Base-by-base conservation (phyloP, 2,888 invertebrate species). In the Archips crataeganus region DNA sequence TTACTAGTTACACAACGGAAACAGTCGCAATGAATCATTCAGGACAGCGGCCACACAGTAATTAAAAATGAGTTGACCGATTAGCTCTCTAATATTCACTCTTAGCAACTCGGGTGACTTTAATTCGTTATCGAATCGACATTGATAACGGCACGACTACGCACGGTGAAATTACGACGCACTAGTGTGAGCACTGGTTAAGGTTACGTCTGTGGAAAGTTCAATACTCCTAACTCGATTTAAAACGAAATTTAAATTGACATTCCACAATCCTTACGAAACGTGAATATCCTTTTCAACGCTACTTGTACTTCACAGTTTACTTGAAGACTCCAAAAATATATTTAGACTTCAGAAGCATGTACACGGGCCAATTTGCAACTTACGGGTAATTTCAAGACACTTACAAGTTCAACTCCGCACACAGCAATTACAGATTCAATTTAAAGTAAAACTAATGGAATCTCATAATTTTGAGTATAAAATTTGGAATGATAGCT, bases 101-200 rank as follows among this genome's bases (percentile, higher is more conserved):
- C 34, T 68, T 75, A 75, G 77, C 71, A 74, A 78, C 77, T 77
- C 77, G 75, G 75, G 70, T 78, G 77, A 79, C 80, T 77, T 77
- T 77, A 85, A 77, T 79, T 78, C 78, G 86, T 87, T 90, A 92
- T 88, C 90, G 85, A 87, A 92, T 88, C 90, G 85, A 88, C 84
- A 81, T 85, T 89, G 93, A 93, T 93, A 93, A 93, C 91, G 88
- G 89, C 90, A 84, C 87, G 89, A 89, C 90, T 87, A 92, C 87
- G 90, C 89, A 89, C 88, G 86, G 87, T 82, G 80, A 89, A 92
- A 90, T 88, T 93, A 90, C 92, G 91, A 92, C 93, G 93, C 93
- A 94, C 87, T 90, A 88, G 80, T 81, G 81, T 80, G 86, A 84
- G 83, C 82, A 80, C 80, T 84, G 78, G 84, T 82, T 85, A 82